Percentiles rank a stretch among this genome's conserved stretches.
Evolutionary conservation across 1,140 invertebrate genomes (phyloP).

Genomic region (Anastrepha obliqua): DNA sequence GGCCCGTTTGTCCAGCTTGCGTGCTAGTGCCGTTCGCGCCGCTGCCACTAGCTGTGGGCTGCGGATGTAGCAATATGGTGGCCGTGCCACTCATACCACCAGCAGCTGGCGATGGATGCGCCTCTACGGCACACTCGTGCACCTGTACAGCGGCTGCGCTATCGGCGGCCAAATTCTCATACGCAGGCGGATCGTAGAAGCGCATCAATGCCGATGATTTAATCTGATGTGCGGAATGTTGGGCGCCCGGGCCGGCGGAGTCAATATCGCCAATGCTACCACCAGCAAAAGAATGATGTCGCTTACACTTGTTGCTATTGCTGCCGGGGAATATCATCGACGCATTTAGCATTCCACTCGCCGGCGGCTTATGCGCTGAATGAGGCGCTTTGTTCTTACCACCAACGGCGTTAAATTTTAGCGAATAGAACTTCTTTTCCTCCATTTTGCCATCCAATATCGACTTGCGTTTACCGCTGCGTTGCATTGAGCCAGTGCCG

Average conservation of each 20-base stretch:
- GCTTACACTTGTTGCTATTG: constrained; percentile 64
- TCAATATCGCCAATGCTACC: constrained; percentile 70
- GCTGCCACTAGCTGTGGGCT: constrained; percentile 54
- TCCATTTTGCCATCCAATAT: constrained; percentile 57
- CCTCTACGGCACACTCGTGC: constrained; percentile 66
- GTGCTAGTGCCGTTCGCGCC: neutral
- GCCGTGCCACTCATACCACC: constrained; percentile 58
- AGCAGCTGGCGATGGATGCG: constrained; percentile 56
- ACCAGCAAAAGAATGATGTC: constrained; percentile 70
- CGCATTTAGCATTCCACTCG: constrained; percentile 58
- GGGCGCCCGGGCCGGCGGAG: constrained; percentile 54
- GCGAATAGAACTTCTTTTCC: constrained; percentile 71
- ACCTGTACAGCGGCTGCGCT: constrained; percentile 76
- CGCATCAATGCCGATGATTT: constrained; percentile 59
- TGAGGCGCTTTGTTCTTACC: constrained; percentile 54
- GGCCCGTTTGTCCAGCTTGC: constrained; percentile 44
- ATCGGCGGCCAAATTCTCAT: constrained; percentile 76
- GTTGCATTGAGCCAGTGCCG: constrained; percentile 58
- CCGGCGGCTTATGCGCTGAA: constrained; percentile 48
- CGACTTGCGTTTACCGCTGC: constrained; percentile 54
- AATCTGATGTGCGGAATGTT: constrained; percentile 29
- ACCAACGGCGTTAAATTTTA: constrained; percentile 64
- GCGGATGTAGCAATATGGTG: constrained; percentile 65
- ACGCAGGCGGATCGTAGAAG: constrained; percentile 69
- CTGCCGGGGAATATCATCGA: constrained; percentile 41